Conservation (phyloP, 2,888 invertebrate genomes). For the Eupithecia tripunctaria region DNA sequence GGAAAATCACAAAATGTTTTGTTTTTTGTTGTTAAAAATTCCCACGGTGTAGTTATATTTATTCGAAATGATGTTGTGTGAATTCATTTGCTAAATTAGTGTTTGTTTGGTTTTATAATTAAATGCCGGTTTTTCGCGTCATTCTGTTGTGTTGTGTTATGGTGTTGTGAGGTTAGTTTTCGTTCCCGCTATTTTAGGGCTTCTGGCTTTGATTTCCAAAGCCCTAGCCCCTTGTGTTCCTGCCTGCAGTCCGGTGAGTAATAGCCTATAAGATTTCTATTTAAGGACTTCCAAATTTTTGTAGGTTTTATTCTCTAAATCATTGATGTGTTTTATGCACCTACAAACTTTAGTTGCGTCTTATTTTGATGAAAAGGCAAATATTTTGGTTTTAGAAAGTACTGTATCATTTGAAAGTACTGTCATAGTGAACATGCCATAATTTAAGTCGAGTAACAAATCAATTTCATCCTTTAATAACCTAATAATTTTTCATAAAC, state of each 20-base stretch:
- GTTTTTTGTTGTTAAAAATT: slow-evolving; percentile 66
- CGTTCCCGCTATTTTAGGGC: slow-evolving; percentile 76
- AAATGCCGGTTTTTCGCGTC: slow-evolving; percentile 43
- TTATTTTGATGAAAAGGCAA: slow-evolving; percentile 31
- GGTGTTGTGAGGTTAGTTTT: slow-evolving; percentile 77
- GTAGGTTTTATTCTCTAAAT: slow-evolving; percentile 19
- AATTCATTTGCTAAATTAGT: slow-evolving; percentile 26
- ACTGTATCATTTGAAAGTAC: slow-evolving; percentile 35
- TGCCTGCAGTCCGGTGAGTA: slow-evolving; percentile 79
- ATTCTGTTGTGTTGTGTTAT: slow-evolving; percentile 55
- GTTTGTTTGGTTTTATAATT: slow-evolving; percentile 22
- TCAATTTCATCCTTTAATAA: not conserved
- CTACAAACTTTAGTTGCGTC: slow-evolving; percentile 33
- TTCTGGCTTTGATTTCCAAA: slow-evolving; percentile 37
- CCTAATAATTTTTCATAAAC: not conserved
- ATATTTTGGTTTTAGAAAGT: slow-evolving; percentile 32
- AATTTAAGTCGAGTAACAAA: not conserved
- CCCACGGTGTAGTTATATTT: slow-evolving; percentile 44
- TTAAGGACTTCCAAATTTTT: slow-evolving; percentile 66
- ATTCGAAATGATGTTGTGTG: slow-evolving; percentile 37
- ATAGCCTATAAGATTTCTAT: slow-evolving; percentile 73
- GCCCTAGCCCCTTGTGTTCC: slow-evolving; percentile 52
- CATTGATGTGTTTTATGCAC: slow-evolving; percentile 38
- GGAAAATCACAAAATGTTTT: slow-evolving; percentile 75
- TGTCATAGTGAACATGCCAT: slow-evolving; percentile 10